Percentiles rank a stretch among this genome's conserved stretches.
Evolutionary conservation across 2,888 invertebrate species (phyloP).

Genomic region (Escarpia spicata): DNA sequence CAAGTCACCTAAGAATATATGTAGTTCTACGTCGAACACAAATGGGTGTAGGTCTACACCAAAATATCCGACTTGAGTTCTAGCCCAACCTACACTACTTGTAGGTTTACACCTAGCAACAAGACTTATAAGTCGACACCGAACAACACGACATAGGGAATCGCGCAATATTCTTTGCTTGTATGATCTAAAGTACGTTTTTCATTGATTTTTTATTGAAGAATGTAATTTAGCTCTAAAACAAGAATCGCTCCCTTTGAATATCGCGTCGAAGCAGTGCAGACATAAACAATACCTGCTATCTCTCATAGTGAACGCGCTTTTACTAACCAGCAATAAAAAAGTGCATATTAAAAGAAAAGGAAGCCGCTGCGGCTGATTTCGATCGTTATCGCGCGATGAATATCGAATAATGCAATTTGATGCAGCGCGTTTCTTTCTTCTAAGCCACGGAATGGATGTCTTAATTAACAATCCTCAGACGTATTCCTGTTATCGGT

Average conservation of each 20-base stretch:
- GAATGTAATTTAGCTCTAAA: too few species aligned
- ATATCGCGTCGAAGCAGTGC: background rate
- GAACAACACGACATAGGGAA: too few species aligned
- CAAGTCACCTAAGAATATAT: too few species aligned
- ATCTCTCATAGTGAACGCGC: background rate
- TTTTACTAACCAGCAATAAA: background rate
- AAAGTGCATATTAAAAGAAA: background rate
- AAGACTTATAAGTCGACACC: too few species aligned
- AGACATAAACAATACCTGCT: background rate
- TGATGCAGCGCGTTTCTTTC: constrained; percentile 3
- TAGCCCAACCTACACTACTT: too few species aligned
- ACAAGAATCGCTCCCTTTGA: background rate
- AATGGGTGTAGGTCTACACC: too few species aligned
- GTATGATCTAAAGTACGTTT: too few species aligned
- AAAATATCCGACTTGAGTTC: too few species aligned
- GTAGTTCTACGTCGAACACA: too few species aligned
- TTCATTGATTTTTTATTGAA: too few species aligned
- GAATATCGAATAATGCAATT: background rate
- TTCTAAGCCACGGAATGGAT: background rate
- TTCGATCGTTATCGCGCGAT: background rate
- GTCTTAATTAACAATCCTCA: background rate
- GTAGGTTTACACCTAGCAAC: too few species aligned
- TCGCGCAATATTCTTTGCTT: too few species aligned
- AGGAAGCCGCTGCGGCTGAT: background rate
- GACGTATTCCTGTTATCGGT: background rate